Evolutionary conservation across 1,140 invertebrate species (phyloP).

Genomic region (Chironomus striatipennis): DNA sequence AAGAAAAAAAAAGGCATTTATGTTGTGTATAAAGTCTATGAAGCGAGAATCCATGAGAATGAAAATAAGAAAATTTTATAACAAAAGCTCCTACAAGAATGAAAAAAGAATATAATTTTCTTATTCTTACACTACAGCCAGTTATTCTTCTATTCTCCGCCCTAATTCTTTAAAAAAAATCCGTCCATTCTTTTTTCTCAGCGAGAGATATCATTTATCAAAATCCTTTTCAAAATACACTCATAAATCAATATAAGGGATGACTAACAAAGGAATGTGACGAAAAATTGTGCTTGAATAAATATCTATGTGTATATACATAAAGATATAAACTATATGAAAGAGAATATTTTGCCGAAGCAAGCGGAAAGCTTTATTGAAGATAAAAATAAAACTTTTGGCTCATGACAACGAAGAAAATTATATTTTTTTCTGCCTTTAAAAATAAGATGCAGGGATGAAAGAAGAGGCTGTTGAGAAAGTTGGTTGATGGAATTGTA

Average conservation of each 20-base stretch:
- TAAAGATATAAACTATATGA: too few relatives aligned
- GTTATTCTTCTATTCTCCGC: not conserved
- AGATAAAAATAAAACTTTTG: not conserved
- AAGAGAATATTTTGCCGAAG: not conserved
- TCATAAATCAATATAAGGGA: conserved; percentile 24
- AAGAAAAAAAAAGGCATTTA: too few relatives aligned
- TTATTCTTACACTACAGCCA: not conserved
- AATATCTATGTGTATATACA: not conserved
- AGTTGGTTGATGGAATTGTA: too few relatives aligned
- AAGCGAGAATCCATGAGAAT: not conserved
- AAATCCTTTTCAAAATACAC: conserved; percentile 14
- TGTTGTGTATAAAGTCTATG: too few relatives aligned
- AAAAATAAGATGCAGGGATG: too few relatives aligned
- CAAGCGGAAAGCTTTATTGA: conserved; percentile 6
- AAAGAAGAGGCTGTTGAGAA: too few relatives aligned
- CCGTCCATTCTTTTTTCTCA: not conserved
- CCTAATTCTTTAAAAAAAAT: not conserved
- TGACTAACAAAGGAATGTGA: conserved; percentile 22
- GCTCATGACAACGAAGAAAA: conserved; percentile 1
- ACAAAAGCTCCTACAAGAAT: not conserved
- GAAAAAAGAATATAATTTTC: not conserved
- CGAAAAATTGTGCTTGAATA: conserved; percentile 19
- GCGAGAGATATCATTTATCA: conserved; percentile 18
- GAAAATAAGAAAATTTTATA: not conserved
- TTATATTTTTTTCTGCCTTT: not conserved